A percentile compares a stretch with the other conserved stretches of the same genome.
Conservation (phyloP, 2,797 vertebrate genomes). For the Cryptoblepharus egeriae region DNA sequence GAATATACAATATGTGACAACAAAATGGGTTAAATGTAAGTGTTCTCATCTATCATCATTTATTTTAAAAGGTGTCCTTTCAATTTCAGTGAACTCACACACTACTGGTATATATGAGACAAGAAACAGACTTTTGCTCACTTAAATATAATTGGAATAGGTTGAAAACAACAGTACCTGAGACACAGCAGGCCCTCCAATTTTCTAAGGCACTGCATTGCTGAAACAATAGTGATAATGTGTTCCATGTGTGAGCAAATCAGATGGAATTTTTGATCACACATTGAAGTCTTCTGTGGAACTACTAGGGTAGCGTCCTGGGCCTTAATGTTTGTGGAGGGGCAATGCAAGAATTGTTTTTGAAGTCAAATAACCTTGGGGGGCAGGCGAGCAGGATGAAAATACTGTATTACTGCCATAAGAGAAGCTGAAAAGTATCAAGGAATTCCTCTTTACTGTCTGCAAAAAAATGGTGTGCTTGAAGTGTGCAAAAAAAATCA, state of each 20-base stretch:
- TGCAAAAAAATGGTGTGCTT: not conserved
- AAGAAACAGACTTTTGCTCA: slow-evolving; percentile 12
- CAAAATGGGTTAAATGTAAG: not conserved
- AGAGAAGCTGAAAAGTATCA: not conserved
- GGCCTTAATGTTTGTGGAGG: not conserved
- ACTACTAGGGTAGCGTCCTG: not conserved
- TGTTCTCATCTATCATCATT: not conserved
- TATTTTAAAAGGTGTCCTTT: slow-evolving; percentile 10
- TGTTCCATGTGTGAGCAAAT: slow-evolving; percentile 38
- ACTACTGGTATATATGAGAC: not conserved
- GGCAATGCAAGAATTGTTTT: not conserved
- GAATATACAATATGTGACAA: too few species aligned
- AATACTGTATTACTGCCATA: not conserved
- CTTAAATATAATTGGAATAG: slow-evolving; percentile 17
- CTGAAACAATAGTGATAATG: slow-evolving; percentile 31
- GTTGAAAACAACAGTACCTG: slow-evolving; percentile 24
- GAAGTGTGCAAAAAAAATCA: not conserved
- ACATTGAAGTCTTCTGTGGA: not conserved
- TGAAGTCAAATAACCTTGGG: not conserved
- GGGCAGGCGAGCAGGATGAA: not conserved
- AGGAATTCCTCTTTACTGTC: not conserved
- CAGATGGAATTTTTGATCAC: slow-evolving; percentile 41
- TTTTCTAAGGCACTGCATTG: slow-evolving; percentile 38
- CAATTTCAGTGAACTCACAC: slow-evolving; percentile 16
- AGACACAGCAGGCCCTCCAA: slow-evolving; percentile 33